A percentile compares a stretch with the other conserved stretches of the same genome.
These are phyloP conservation scores for Atethmia centrago DNA, from an alignment of 2,888 invertebrate genomes.

Conservation along the genomic window DNA sequence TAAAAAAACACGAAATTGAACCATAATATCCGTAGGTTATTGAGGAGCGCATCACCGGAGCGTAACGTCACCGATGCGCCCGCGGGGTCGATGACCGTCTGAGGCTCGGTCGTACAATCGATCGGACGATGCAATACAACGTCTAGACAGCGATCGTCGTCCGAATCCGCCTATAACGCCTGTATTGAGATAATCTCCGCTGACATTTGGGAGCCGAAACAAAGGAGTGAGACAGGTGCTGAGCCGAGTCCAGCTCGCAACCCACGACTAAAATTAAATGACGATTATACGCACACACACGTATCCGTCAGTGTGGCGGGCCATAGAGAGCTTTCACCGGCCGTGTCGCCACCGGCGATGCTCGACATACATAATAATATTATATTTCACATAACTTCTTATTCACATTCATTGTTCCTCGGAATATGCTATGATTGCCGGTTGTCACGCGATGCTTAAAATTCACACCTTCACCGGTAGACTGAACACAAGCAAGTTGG, in stretches of 20 bases:
- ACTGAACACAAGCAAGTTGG: constrained; percentile 19
- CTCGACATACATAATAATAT: constrained; percentile 78
- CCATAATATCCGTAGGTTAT: constrained; percentile 83
- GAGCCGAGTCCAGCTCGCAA: constrained; percentile 80
- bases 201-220: constrained; percentile 89
- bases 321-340: constrained; percentile 86
- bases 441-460: constrained; percentile 80
- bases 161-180: constrained; percentile 86
- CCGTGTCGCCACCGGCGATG: constrained; percentile 73
- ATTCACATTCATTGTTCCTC: constrained; percentile 74
- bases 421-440: constrained; percentile 68
- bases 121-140: constrained; percentile 89
- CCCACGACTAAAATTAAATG: constrained; percentile 85
- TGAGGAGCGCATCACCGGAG: constrained; percentile 89
- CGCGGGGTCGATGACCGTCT: constrained; percentile 89
- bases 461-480: constrained; percentile 59
- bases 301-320: constrained; percentile 67
- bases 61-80: constrained; percentile 90
- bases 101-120: constrained; percentile 89
- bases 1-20: constrained; percentile 77
- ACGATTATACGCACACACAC: constrained; percentile 79
- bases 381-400: constrained; percentile 72
- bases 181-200: constrained; percentile 90
- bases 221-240: constrained; percentile 89
- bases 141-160: constrained; percentile 88